Percentiles rank a stretch among this genome's conserved stretches.
Conservation (phyloP, 2,888 invertebrate genomes). For the Anoncus sp. region DNA sequence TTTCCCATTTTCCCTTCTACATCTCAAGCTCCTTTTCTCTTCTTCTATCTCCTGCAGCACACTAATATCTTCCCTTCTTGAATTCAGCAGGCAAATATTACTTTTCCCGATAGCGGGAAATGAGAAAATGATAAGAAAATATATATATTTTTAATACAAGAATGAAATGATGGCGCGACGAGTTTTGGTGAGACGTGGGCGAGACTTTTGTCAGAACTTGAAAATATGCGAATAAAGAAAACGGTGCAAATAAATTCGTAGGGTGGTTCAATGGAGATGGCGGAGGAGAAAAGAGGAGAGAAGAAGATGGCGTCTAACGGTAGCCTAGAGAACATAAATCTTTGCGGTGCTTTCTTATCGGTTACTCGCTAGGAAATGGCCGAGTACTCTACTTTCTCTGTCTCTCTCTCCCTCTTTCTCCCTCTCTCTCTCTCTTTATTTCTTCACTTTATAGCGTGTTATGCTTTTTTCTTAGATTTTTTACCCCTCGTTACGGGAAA, state of each 20-base stretch:
- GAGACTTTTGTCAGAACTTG: constrained; percentile 28
- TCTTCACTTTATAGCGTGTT: constrained; percentile 5
- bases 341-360: constrained; percentile 75
- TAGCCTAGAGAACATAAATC: constrained; percentile 75
- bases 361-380: constrained; percentile 76
- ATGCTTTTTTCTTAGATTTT: background rate
- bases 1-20: constrained; percentile 58
- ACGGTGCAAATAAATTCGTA: constrained; percentile 28
- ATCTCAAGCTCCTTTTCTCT: constrained; percentile 31
- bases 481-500: background rate
- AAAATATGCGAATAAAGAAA: constrained; percentile 31
- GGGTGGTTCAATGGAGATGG: constrained; percentile 57
- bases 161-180: constrained; percentile 34
- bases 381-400: constrained; percentile 66
- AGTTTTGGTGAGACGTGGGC: constrained; percentile 18
- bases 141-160: constrained; percentile 41
- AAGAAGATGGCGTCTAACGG: constrained; percentile 62
- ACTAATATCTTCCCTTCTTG: constrained; percentile 47
- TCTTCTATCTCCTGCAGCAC: constrained; percentile 25
- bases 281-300: constrained; percentile 50
- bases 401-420: background rate
- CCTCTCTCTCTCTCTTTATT: background rate
- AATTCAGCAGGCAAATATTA: constrained; percentile 28
- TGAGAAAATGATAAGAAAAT: constrained; percentile 74
- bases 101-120: constrained; percentile 70